Percentiles rank a stretch among this genome's conserved stretches.
Evolutionary conservation across 2,888 invertebrate genomes (phyloP).

Genomic region (Watsonalla cultraria): DNA sequence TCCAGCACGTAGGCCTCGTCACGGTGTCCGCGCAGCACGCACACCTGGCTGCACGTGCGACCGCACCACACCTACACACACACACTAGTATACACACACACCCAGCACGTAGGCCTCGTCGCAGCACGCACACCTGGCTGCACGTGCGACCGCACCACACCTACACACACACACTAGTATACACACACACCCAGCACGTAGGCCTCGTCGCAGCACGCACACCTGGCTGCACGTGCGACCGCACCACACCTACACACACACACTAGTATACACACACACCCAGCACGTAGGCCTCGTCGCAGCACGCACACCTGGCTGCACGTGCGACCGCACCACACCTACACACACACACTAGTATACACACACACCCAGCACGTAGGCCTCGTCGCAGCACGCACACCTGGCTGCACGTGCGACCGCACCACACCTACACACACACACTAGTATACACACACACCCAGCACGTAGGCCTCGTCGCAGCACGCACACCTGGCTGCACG

Average conservation of each 20-base stretch:
- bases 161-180: conserved; percentile 17
- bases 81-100: conserved; percentile 13
- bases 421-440: conserved; percentile 35
- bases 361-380: conserved; percentile 80
- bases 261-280: conserved; percentile 45
- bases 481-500: conserved; percentile 77
- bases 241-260: conserved; percentile 35
- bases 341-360: conserved; percentile 2
- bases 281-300: conserved; percentile 95
- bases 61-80: conserved; percentile 36
- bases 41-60: conserved; percentile 69
- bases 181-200: conserved; percentile 85
- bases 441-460: conserved; percentile 18
- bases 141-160: conserved; percentile 30
- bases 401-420: conserved; percentile 53
- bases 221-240: conserved; percentile 65
- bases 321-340: conserved; percentile 37
- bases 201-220: conserved; percentile 89
- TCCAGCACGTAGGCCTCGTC: conserved; percentile 97
- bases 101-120: conserved; percentile 96
- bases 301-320: conserved; percentile 81
- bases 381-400: conserved; percentile 89
- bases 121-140: conserved; percentile 81
- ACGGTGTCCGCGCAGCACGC: conserved; percentile 87
- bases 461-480: conserved; percentile 92